Percentiles rank a stretch among this genome's conserved stretches.
Evolutionary conservation across 2,888 invertebrate genomes (phyloP).

Genomic region (Palloptera scutellata): DNA sequence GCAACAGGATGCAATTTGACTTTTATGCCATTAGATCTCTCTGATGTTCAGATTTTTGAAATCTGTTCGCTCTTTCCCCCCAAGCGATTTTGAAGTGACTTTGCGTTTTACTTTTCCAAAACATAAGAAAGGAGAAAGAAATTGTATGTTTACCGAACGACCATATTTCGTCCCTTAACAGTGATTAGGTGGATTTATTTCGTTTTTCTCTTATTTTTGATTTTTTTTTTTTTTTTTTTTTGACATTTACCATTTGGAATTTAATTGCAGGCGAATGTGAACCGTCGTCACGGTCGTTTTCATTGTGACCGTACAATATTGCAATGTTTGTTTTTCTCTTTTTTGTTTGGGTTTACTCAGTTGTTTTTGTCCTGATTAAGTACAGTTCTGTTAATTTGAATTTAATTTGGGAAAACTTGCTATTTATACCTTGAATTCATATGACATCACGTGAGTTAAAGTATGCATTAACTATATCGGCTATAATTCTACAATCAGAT

Average conservation of each 20-base stretch:
- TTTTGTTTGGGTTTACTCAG: not conserved
- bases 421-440: no score
- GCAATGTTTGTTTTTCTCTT: not conserved
- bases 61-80: not conserved
- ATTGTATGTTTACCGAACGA: slow-evolving; percentile 11
- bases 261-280: slow-evolving; percentile 2
- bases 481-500: no score
- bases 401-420: no score
- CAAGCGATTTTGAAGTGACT: slow-evolving; percentile 23
- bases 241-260: not conserved
- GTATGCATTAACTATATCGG: no score
- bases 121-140: slow-evolving; percentile 6
- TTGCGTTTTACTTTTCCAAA: slow-evolving; percentile 13
- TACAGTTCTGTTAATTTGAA: not conserved
- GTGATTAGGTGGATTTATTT: slow-evolving; percentile 27
- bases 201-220: slow-evolving; percentile 10
- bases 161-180: slow-evolving; percentile 1
- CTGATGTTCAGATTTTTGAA: not conserved
- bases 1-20: slow-evolving; percentile 35
- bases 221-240: not conserved
- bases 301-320: no score
- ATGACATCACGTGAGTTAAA: no score
- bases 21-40: not conserved
- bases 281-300: not conserved
- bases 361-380: not conserved